Percentiles rank a stretch among this genome's conserved stretches.
Conservation (phyloP, 1,140 invertebrate species). For the Drosophila parabipectinata region DNA sequence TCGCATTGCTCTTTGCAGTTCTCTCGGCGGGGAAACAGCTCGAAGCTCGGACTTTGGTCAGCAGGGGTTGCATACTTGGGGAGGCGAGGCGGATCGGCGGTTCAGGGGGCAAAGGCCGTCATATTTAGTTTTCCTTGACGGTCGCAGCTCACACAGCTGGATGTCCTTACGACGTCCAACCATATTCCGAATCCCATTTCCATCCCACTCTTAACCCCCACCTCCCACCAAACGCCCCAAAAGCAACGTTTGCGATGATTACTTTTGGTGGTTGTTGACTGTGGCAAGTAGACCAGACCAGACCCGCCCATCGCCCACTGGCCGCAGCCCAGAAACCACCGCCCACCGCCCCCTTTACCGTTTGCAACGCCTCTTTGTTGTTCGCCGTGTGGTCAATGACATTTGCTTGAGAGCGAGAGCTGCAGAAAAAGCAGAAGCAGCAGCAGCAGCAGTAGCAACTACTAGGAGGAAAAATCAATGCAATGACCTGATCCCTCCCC, state of each 20-base stretch:
- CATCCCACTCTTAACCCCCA: not conserved
- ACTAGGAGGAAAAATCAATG: slow-evolving; percentile 64
- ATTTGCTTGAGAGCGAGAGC: slow-evolving; percentile 45
- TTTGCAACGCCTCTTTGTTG: slow-evolving; percentile 69
- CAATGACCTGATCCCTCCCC: slow-evolving; percentile 6
- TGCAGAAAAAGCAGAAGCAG: slow-evolving; percentile 12
- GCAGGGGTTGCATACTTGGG: not conserved
- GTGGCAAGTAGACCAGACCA: slow-evolving; percentile 8
- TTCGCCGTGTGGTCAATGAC: slow-evolving; percentile 66
- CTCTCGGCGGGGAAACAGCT: slow-evolving; percentile 41
- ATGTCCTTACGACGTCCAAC: slow-evolving; percentile 39
- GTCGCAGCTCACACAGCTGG: slow-evolving; percentile 59
- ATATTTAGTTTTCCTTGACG: slow-evolving; percentile 65
- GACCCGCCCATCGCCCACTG: not conserved
- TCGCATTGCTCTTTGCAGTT: slow-evolving; percentile 62
- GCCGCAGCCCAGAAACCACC: not conserved
- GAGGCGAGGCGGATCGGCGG: not conserved
- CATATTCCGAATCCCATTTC: not conserved
- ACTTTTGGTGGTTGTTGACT: slow-evolving; percentile 75
- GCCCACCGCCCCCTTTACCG: not conserved
- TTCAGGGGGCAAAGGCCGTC: slow-evolving; percentile 61
- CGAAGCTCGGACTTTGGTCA: slow-evolving; percentile 8
- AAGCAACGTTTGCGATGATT: slow-evolving; percentile 71
- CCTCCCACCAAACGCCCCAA: slow-evolving; percentile 4
- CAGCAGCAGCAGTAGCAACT: slow-evolving; percentile 12